Evolutionary conservation across 2,888 invertebrate genomes (phyloP), one percentile per base, ranked within the genome.

Genomic region (Glaucopsyche alexis): DNA sequence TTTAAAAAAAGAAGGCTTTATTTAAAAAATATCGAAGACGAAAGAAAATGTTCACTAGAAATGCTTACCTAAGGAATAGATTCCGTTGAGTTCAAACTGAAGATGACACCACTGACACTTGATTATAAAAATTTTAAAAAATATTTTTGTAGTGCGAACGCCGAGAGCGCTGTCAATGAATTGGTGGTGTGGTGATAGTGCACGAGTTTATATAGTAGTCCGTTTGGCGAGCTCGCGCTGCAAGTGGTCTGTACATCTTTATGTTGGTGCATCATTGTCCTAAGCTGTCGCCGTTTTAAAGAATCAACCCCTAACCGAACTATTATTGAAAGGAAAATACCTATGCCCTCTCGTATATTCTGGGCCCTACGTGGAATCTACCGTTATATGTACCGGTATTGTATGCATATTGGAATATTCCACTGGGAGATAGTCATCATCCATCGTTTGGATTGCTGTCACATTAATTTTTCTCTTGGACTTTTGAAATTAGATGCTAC

Each of bases 81-180:
- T 90, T 90, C 91, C 87, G 83, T 76, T 75, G 72, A 52, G 81
- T 82, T 77, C 79, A 82, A 78, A 78, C 78, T 76, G 81, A 81
- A 79, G 78, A 81, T 79, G 79, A 77, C 84, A 86, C 80, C 91
- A 91, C 91, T 86, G 81, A 84, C 92, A 91, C 91, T 78, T 76
- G 75, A 76, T 77, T 73, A 81, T 83, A 76, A 42, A 42, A 8
- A 9, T 60, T 60, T 29, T 78, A 84, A 83, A 85, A 85, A 81
- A 81, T 74, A 79, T 74, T 81, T 83, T 79, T 80, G 79, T 78
- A 83, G 87, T 90, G 87, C 85, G 88, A 82, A 81, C 90, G 87
- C 83, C 85, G 83, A 85, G 90, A 87, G 89, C 82, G 88, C 82
- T 86, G 85, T 87, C 88, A 85, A 89, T 87, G 88, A 89, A 92